Conservation (phyloP, 2,797 vertebrate genomes). For the Periparus ater region DNA sequence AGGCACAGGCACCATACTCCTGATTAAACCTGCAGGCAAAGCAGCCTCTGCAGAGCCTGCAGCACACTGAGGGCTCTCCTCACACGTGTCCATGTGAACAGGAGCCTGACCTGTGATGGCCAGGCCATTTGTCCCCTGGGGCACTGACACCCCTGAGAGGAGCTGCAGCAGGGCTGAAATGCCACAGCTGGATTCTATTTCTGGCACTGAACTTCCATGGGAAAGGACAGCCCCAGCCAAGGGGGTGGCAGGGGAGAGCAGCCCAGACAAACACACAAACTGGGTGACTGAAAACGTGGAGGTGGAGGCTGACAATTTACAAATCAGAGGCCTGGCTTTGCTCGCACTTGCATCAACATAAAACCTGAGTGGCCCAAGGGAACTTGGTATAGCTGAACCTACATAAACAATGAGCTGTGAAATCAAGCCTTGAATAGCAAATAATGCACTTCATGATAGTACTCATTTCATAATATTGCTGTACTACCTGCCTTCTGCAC, state of each 20-base stretch:
- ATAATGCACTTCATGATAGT: neutral
- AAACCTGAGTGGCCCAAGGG: neutral
- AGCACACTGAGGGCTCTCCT: neutral
- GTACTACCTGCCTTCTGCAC: neutral
- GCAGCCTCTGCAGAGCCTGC: neutral
- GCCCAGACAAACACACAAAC: neutral
- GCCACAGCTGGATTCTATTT: neutral
- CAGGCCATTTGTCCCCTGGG: neutral
- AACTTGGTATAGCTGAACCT: neutral
- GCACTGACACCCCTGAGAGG: neutral
- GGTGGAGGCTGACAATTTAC: neutral
- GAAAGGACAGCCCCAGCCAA: neutral
- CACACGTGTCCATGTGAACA: neutral
- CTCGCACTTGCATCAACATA: neutral
- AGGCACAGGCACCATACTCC: neutral
- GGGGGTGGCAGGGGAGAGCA: neutral
- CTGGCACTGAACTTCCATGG: neutral
- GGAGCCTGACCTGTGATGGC: neutral
- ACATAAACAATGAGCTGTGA: constrained; percentile 9
- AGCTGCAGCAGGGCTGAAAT: neutral
- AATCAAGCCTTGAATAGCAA: constrained; percentile 9
- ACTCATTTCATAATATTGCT: neutral
- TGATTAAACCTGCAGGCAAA: neutral
- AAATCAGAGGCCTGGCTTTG: neutral
- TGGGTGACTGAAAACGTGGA: neutral